Evolutionary conservation across 2,888 invertebrate genomes (phyloP), one percentile per base, ranked within the genome.

Genomic region (Phortica magna): DNA sequence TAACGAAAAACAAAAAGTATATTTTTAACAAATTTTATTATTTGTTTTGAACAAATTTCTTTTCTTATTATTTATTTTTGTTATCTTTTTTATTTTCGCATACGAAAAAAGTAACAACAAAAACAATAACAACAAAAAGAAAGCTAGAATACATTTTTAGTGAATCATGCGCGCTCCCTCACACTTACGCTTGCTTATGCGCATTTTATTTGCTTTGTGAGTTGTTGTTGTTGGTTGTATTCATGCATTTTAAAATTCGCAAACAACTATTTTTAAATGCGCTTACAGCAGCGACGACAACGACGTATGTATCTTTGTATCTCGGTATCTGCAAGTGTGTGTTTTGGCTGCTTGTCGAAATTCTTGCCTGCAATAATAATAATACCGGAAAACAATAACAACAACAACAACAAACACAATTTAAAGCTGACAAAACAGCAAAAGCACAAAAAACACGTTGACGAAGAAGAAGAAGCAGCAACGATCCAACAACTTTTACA

Each of bases 201-300:
- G 70, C 70, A 78, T 74, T 78, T 79, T 74, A 61, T 78, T 55
- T 73, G 75, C 67, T 53, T 74, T 57, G 59, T 73, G 64, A 75
- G 55, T 74, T 74, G 68, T 74, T 74, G 39, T 73, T 57, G 43
- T 55, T 72, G 48, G 57, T 43, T 14, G 72, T 17, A 7, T 74
- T 77, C 78, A 79, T 77, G 81, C 82, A 78, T 82, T 79, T 84
- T 64, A 78, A 81, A 81, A 81, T 80, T 78, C 76, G 77, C 77
- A 78, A 80, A 83, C 83, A 87, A 85, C 85, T 85, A 85, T 85
- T 85, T 87, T 84, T 85, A 85, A 85, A 85, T 87, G 85, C 87
- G 85, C 85, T 82, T 83, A 82, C 79, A 79, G 83, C 83, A 81
- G 76, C 80, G 80, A 77, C 77, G 71, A 76, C 80, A 78, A 78